Evolutionary conservation across 2,113 vertebrate genomes (phyloP).

Genomic region (Istiophorus platypterus): DNA sequence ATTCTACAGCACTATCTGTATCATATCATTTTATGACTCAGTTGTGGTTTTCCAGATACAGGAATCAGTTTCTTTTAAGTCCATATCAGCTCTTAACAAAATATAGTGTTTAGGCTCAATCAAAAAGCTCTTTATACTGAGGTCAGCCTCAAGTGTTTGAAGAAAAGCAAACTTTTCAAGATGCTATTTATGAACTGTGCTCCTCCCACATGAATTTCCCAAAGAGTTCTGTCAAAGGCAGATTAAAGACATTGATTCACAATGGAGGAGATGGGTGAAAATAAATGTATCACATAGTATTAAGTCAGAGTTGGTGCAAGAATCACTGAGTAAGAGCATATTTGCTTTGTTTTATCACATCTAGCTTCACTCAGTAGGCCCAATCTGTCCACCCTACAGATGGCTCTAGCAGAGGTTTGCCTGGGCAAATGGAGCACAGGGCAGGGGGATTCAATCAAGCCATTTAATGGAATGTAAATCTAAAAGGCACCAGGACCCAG

Average conservation of each 20-base stretch:
- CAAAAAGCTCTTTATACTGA: constrained; percentile 24
- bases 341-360: constrained; percentile 66
- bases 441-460: constrained; percentile 78
- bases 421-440: constrained; percentile 51
- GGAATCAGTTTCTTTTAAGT: background rate
- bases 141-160: constrained; percentile 36
- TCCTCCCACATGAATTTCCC: constrained; percentile 60
- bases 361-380: constrained; percentile 55
- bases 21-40: background rate
- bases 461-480: constrained; percentile 79
- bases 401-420: constrained; percentile 62
- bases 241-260: constrained; percentile 63
- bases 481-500: constrained; percentile 48
- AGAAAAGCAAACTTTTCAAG: constrained; percentile 59
- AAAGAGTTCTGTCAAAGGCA: constrained; percentile 52
- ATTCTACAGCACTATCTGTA: background rate
- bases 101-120: constrained; percentile 17
- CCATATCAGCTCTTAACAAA: constrained; percentile 21
- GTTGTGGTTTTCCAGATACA: constrained; percentile 13
- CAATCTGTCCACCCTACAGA: constrained; percentile 68
- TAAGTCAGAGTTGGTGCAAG: constrained; percentile 30
- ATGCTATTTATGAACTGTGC: constrained; percentile 53
- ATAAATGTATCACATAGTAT: constrained; percentile 59
- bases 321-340: constrained; percentile 44
- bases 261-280: constrained; percentile 58